Percentiles rank a stretch among this genome's conserved stretches.
These are phyloP conservation scores for Callipepla californica DNA, from an alignment of 2,113 vertebrate genomes.

Conservation along the genomic window DNA sequence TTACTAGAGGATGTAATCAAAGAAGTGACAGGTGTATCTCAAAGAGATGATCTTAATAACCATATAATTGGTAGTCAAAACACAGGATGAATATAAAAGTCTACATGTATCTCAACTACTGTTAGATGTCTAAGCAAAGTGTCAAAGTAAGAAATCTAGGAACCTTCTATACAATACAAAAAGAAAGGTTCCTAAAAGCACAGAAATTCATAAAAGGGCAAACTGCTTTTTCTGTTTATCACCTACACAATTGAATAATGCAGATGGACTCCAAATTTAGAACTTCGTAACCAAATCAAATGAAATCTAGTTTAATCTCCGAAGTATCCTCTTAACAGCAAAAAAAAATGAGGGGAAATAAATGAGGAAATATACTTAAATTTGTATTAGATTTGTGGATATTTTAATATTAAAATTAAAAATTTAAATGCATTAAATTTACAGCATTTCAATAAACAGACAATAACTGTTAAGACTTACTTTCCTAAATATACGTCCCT, in stretches of 20 bases:
- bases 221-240: not conserved
- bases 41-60: not conserved
- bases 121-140: not conserved
- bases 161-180: not conserved
- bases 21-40: not conserved
- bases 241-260: not conserved
- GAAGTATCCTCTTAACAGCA: not conserved
- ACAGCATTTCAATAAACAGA: too few species aligned
- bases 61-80: not conserved
- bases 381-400: fast-evolving
- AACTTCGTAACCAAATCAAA: not conserved
- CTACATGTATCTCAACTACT: not conserved
- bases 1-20: not conserved
- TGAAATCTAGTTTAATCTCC: not conserved
- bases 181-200: not conserved
- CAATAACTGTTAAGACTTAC: not conserved
- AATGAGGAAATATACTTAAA: not conserved
- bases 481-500: not conserved
- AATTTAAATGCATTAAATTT: too few species aligned
- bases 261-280: not conserved
- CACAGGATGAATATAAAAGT: not conserved
- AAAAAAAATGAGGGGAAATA: not conserved
- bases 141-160: not conserved
- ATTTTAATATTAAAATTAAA: not conserved
- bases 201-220: not conserved